Base-by-base conservation (phyloP, 2,113 vertebrate genomes). In the Pitta sordida region DNA sequence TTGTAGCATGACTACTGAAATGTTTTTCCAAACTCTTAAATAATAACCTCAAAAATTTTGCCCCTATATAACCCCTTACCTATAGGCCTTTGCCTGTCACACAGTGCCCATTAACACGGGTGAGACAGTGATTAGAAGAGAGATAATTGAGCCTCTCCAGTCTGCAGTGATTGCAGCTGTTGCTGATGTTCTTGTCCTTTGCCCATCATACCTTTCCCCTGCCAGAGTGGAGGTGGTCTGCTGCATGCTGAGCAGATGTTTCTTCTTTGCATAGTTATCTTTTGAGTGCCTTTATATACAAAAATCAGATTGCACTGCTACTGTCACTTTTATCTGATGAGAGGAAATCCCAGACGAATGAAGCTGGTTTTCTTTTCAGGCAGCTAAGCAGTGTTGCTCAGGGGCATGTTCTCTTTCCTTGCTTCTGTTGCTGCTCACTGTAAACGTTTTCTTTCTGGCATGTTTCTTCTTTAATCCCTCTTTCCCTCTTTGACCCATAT, bases 301-400 rank as follows among this genome's bases (percentile, higher is more conserved):
- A 93, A 97, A 97, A 97, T 97, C 97, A 97, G 97, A 97, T 96
- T 97, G 97, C 93, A 88, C 95, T 88, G 96, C 95, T 96, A 97
- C 97, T 97, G 96, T 97, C 96, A 97, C 95, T 97, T 97, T 97
- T 97, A 97, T 97, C 96, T 95, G 95, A 96, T 95, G 96, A 97
- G 91, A 97, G 96, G 96, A 97, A 97, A 97, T 97, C 97, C 96
- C 96, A 97, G 96, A 96, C 92, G 97, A 96, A 97, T 96, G 96
- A 97, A 95, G 93, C 96, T 97, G 97, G 97, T 97, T 97, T 97
- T 97, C 97, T 97, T 97, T 97, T 86, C 96, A 97, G 93, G 94
- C 96, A 97, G 94, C 96, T 97, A 83, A 84, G 90, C 91, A 60
- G 0, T 60, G 91, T 95, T 94, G 96, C 92, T 97, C 92, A 91